phyloP scores from a whole-genome alignment of 2,888 invertebrate genomes.

The Cheilosia pagana region DNA sequence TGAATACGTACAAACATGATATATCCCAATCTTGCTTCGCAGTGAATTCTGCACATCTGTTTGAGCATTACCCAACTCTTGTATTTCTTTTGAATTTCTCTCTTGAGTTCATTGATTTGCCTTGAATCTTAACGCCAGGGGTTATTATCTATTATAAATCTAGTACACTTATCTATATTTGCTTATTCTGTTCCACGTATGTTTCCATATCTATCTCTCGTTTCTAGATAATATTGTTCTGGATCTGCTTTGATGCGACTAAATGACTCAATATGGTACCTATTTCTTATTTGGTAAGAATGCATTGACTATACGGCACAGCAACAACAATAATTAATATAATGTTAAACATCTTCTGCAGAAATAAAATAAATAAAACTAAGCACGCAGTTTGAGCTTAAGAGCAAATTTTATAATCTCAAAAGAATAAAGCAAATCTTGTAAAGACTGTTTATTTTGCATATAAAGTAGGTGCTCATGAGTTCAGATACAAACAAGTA shows the following conservation, averaged over 20 bases:
- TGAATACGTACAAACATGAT: no score
- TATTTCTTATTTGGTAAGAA: no score
- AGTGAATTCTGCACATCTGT: no score
- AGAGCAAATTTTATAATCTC: slow-evolving; percentile 11
- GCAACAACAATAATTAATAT: no score
- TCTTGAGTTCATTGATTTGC: not conserved
- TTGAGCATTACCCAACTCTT: no score
- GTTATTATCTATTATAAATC: not conserved
- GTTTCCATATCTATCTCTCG: not conserved
- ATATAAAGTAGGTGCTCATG: not conserved
- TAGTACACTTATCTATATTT: not conserved
- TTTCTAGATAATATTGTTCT: not conserved
- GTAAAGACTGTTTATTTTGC: not conserved
- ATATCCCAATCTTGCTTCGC: no score
- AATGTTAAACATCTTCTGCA: not conserved
- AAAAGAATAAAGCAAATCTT: not conserved
- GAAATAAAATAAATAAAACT: not conserved
- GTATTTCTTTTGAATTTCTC: no score
- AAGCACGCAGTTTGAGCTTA: not conserved
- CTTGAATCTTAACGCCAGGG: not conserved
- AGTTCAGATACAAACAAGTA: not conserved
- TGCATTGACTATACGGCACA: no score
- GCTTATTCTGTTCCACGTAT: not conserved
- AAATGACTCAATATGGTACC: no score
- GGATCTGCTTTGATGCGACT: no score